Base-by-base conservation (phyloP, 2,888 invertebrate species). In the Drosophila mimetica region DNA sequence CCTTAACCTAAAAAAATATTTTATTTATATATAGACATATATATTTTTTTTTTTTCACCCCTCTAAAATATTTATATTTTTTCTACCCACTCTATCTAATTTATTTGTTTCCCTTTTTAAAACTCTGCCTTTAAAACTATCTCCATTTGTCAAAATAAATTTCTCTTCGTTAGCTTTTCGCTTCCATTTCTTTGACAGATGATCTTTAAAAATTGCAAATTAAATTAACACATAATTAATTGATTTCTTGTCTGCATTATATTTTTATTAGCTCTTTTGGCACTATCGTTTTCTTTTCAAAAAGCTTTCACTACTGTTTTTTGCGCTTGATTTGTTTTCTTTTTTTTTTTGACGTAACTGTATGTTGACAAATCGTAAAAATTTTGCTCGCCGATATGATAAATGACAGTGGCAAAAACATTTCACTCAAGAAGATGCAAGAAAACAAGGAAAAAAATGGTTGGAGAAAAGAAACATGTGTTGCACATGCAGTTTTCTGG, bases 321-420 rank as follows among this genome's bases (percentile, higher is more conserved):
- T 14, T 16, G 1, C 11, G 13, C 11, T 28, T 20, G 22, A 60
- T 37, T 47, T 47, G 36, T 59, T 42, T 30, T n/a, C 11, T 9
- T 16, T 5, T 7, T 32, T 41, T 46, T 28, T 30, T 63, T 48
- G 32, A 48, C 64, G 28, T 41, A 48, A 48, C 48, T 37, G 64
- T n/a, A 16, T 20, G 32, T 20, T 63, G 63, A 63, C 48, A 63
- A 63, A 32, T 47, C 48, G 34, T 58, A n/a, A 11, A 42, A 20
- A 57, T 20, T 20, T 58, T 25, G 42, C 28, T 11, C n/a, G n/a
- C n/a, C 58, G 39, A 37, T 46, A 16, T 61, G 60, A 61, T 60
- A 61, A 61, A 61, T 60, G 60, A 30, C 39, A 63, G 64, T 47
- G 7, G 46, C 14, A 63, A 63, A 48, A 41, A 41, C 48, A 25